Conservation (phyloP, 2,888 invertebrate genomes). For the Epirrhoe alternata region DNA sequence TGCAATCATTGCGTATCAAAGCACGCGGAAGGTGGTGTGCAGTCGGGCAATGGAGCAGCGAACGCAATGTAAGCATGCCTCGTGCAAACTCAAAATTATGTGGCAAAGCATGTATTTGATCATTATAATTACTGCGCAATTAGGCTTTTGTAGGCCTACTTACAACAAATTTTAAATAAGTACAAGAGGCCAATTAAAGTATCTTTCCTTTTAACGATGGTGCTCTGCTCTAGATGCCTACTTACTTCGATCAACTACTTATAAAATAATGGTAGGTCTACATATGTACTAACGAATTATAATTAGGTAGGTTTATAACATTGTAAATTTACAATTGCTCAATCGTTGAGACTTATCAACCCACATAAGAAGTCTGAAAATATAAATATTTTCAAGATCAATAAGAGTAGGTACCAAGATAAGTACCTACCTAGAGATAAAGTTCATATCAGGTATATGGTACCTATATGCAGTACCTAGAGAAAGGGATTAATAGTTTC, state of each 20-base stretch:
- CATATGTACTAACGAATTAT: no score
- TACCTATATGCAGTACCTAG: no score
- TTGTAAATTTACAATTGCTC: no score
- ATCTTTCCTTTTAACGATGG: background rate
- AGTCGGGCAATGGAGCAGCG: slow-evolving; percentile 80
- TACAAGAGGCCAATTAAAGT: background rate
- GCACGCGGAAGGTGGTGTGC: slow-evolving; percentile 73
- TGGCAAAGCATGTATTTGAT: slow-evolving; percentile 41
- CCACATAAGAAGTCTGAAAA: no score
- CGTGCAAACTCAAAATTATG: slow-evolving; percentile 55
- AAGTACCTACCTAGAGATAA: no score
- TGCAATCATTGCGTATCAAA: slow-evolving; percentile 73
- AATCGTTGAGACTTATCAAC: no score
- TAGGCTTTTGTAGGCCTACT: slow-evolving; percentile 16
- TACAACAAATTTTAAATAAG: background rate
- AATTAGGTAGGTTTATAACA: no score
- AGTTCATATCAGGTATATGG: no score
- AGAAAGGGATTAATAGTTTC: no score
- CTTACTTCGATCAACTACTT: background rate
- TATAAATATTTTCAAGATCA: no score
- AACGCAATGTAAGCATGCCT: slow-evolving; percentile 63
- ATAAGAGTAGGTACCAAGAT: no score
- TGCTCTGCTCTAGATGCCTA: background rate
- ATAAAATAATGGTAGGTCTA: no score
- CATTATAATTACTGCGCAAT: slow-evolving; percentile 32